A percentile compares a stretch with the other conserved stretches of the same genome.
Conservation (phyloP, 2,113 vertebrate species). For the Coptodon bakossiorum region DNA sequence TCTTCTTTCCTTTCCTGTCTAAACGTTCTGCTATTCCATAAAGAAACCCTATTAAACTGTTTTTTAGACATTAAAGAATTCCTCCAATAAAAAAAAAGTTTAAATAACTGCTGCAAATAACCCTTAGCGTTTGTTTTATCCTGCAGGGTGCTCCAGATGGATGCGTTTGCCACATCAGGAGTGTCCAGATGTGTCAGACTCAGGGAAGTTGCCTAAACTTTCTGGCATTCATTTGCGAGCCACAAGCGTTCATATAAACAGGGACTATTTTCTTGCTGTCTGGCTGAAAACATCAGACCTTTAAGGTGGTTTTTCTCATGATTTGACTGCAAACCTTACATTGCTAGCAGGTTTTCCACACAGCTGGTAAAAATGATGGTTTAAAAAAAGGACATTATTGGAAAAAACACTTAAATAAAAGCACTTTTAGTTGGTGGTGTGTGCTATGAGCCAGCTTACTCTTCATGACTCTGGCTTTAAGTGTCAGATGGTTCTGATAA, state of each 20-base stretch:
- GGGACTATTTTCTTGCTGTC: neutral
- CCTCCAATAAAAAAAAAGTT: neutral
- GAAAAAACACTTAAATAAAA: neutral
- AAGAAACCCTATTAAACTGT: neutral
- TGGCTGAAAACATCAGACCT: neutral
- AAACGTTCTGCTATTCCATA: neutral
- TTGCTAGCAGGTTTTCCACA: neutral
- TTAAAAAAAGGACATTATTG: neutral
- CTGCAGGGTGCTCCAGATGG: constrained; percentile 6
- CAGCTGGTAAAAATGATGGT: neutral
- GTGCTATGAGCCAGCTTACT: neutral
- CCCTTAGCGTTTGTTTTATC: neutral
- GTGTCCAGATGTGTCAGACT: neutral
- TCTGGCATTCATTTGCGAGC: constrained; percentile 5
- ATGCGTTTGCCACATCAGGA: neutral
- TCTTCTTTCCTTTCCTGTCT: neutral
- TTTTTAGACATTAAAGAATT: neutral
- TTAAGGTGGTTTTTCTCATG: neutral
- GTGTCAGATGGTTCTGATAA: neutral
- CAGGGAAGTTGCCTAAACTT: neutral
- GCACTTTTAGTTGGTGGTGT: neutral
- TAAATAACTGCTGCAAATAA: neutral
- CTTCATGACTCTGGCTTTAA: neutral
- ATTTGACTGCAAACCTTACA: neutral
- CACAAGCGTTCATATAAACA: neutral